Base-by-base conservation (phyloP, 92 coral and sea anemone species). In the Epizoanthus fatuus region DNA sequence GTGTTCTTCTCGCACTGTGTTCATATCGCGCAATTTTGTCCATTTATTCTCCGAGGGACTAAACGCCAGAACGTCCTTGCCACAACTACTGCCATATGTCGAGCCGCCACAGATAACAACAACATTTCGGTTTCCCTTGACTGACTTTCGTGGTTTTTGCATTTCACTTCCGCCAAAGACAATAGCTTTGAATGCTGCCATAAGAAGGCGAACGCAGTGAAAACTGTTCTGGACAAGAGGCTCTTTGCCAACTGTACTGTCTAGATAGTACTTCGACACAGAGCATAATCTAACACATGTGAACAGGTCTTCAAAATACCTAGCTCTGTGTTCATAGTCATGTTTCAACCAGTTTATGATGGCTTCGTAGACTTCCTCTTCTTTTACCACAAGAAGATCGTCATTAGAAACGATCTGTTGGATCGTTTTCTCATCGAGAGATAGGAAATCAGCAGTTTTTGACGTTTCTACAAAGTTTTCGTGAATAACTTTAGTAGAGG, bases 401-500 rank as follows among this genome's bases (percentile, higher is more conserved):
- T 95, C 98, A 57, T 95, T 90, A 67, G 91, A 84, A 54, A 95
- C 81, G 38, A 95, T 85, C 60, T 95, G 95, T 8, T 74, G 69
- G 5, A 85, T 73, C 35, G 92, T 90, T 39, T 64, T 65, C 63
- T 65, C 77, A 1, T 93, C 95, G 60, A 95, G 78, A 17, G 76
- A 45, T 60, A 89, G 81, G 84, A 95, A 95, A 15, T 89, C 97
- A 20, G 92, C 92, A 0, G 95, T 91, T 44, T 92, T 86, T 52
- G 97, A 88, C 49, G 94, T 92, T 38, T 91, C 92, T 3, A 85
- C 90, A 62, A 93, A 95, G 74, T 93, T 95, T 16, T 94, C 79
- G 7, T 91, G 81, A 53, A 95, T 94, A 56, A 91, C 85, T 42
- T 79, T 73, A 17, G 88, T 89, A 10, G 97, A 92, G 20, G 96